Percentiles rank a stretch among this genome's conserved stretches.
Conservation (phyloP, 2,888 invertebrate genomes). For the Diogma glabrata region DNA sequence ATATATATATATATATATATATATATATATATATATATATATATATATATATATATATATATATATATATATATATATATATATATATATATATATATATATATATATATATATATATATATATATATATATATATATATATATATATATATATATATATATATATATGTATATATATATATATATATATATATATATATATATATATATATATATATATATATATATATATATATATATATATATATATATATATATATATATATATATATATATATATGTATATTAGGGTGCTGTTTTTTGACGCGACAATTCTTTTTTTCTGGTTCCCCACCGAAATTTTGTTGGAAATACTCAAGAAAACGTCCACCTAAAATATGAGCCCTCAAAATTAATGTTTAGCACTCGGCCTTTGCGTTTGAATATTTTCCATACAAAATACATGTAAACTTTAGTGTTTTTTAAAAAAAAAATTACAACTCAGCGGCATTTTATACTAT, state of each 20-base stretch:
- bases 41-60: neutral
- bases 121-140: constrained; percentile 7
- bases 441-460: too few species aligned
- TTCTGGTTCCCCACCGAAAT: too few species aligned
- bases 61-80: neutral
- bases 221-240: constrained; percentile 7
- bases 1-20: neutral
- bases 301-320: too few species aligned
- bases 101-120: constrained; percentile 5
- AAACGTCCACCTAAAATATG: too few species aligned
- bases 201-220: constrained; percentile 5
- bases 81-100: neutral
- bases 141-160: constrained; percentile 6
- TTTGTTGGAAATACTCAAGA: too few species aligned
- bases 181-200: constrained; percentile 7
- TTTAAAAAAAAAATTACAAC: too few species aligned
- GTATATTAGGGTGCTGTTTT: too few species aligned
- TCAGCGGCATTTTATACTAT: too few species aligned
- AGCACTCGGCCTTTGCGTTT: too few species aligned
- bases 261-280: constrained; percentile 7
- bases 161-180: constrained; percentile 6
- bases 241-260: constrained; percentile 7
- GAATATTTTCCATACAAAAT: too few species aligned
- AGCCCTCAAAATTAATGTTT: too few species aligned
- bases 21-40: neutral